Base-by-base conservation (phyloP, 2,113 vertebrate genomes). In the Nicator chloris region DNA sequence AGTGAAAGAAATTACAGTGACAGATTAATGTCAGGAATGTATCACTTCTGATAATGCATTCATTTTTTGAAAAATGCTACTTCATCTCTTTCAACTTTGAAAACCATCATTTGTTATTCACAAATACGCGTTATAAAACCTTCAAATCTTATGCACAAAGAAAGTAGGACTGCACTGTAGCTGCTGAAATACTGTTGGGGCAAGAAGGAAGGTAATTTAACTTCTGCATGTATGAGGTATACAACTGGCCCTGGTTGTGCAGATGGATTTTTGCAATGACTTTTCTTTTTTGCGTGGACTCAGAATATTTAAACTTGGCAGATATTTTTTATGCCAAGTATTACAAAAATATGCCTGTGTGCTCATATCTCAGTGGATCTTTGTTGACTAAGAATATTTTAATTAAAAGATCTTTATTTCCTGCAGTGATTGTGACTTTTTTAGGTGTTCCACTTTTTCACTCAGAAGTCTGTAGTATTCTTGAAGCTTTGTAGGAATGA, bases 401-500 rank as follows among this genome's bases (percentile, higher is more conserved):
- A 87, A 88, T 88, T 50, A 56, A 89, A 92, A 86, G 14, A 5
- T 60, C 19, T 73, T 87, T 86, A 24, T 94, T 91, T 95, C 75
- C 64, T 68, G n/a, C 49, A 14, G 13, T 60, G 65, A 27, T 72
- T 72, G 44, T 28, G 4, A 35, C 22, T 83, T 77, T 51, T 23
- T 59, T 45, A 27, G 8, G 10, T 4, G 1, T 66, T 88, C 27
- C 7, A n/a, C 22, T 77, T 95, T 94, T 92, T 71, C 44, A 68
- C 12, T 93, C 64, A 85, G 79, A 93, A 92, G 57, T 91, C 70
- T 88, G 83, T 95, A 89, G 68, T 68, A 77, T 92, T 92, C 82
- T 94, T 94, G 82, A 94, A 79, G 86, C 88, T 95, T 76, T 92
- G 56, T 86, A 90, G 61, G 40, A 86, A 95, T 17, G 19, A 82